phyloP scores from a whole-genome alignment of 2,797 vertebrate genomes.

The Sciurus vulgaris region DNA sequence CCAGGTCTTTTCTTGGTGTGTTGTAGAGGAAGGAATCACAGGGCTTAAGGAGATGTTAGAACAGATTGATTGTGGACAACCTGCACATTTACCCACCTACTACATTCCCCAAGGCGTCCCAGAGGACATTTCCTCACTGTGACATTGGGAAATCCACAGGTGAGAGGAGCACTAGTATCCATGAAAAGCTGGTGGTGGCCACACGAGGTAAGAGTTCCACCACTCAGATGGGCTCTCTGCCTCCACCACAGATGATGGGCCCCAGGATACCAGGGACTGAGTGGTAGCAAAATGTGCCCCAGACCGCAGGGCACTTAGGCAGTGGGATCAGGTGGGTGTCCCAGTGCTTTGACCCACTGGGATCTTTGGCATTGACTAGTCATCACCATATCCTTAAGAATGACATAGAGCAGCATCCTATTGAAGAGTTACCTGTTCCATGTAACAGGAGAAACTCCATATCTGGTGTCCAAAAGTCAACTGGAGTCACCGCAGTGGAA shows the following conservation, averaged over 20 bases:
- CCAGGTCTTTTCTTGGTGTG: not conserved
- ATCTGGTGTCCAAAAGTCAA: not conserved
- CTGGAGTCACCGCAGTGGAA: not conserved
- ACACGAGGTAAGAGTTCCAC: not conserved
- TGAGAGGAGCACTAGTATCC: not conserved
- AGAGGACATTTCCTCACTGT: not conserved
- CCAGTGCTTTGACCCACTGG: not conserved
- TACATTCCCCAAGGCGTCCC: not conserved
- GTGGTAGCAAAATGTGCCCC: not conserved
- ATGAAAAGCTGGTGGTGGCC: not conserved
- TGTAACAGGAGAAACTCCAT: not conserved
- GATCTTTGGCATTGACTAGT: not conserved
- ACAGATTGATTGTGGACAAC: not conserved
- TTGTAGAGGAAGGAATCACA: not conserved
- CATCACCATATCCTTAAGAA: not conserved
- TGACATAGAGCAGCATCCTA: not conserved
- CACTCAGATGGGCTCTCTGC: not conserved
- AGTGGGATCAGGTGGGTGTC: not conserved
- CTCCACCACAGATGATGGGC: not conserved
- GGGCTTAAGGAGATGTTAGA: not conserved
- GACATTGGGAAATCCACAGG: not conserved
- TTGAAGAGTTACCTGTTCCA: not conserved
- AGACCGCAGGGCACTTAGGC: not conserved
- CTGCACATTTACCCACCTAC: not conserved
- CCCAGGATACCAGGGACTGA: not conserved